Evolutionary conservation across 2,113 vertebrate species (phyloP), one percentile per base, ranked within the genome.

Genomic region (Atlantisia rogersi): DNA sequence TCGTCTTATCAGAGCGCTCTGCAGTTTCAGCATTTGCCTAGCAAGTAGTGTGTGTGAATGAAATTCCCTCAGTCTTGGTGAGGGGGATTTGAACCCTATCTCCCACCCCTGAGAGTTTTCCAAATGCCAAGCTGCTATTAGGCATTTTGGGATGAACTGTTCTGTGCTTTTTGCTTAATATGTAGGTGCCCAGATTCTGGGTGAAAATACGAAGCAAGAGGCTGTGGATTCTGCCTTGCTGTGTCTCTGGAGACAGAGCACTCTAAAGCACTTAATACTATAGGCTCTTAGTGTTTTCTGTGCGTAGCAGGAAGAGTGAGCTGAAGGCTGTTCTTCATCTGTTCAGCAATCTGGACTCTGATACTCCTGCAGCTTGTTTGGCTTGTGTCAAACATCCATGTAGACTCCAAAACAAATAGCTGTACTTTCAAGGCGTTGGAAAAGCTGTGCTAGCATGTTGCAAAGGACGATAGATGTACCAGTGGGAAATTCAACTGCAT

Each of bases 381-480:
- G 32, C 15, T 62, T 58, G 5, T 59, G 31, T 64, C 79, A 80
- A 52, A 71, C 10, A 52, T 32, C 22, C 5, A 2, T 14, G 11
- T 35, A 64, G 32, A 79, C 8, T 92, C n/a, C 8, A 37, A 70
- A 94, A 60, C 3, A 82, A 79, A 40, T 21, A 10, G 17, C 6
- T 79, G 9, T 37, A 2, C 39, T 80, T 60, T 53, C 11, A n/a
- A 53, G 15, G 2, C 7, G 62, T 59, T 59, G 65, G 5, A 16
- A 48, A 67, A 74, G 35, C 11, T 68, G 6, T 6, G 19, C 19
- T 15, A 58, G 8, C 0, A 0, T 12, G 5, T 48, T 78, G 25
- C 19, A 46, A 39, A 14, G 13, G 60, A 60, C 56, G 32, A 35
- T 5, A 64, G 25, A 71, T 11, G 25, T 37, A 26, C 19, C 32